A percentile compares a stretch with the other conserved stretches of the same genome.
phyloP scores from a whole-genome alignment of 2,888 invertebrate species.

The Ennomos quercinarius region DNA sequence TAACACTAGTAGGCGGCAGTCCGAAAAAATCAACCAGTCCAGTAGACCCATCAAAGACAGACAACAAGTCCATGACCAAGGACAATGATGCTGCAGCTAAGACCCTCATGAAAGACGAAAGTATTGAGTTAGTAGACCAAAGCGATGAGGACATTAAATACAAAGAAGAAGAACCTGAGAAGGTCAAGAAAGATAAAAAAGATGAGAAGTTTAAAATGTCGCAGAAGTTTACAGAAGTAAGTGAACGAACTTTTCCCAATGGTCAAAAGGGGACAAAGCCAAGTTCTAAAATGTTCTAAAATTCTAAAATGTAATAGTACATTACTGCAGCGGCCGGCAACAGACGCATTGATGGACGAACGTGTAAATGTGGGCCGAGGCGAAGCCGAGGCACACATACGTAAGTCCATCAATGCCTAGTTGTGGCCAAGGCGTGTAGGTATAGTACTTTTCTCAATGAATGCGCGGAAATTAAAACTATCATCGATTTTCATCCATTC shows the following conservation, averaged over 20 bases:
- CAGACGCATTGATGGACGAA: too few relatives aligned
- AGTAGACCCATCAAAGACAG: conserved; percentile 53
- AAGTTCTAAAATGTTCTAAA: too few relatives aligned
- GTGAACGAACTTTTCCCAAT: conserved; percentile 23
- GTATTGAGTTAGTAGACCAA: conserved; percentile 77
- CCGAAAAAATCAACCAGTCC: conserved; percentile 72
- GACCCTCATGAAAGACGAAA: conserved; percentile 71
- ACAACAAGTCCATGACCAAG: conserved; percentile 61
- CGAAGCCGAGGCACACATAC: too few relatives aligned
- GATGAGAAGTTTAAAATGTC: conserved; percentile 80
- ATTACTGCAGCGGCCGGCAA: too few relatives aligned
- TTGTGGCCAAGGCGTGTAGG: too few relatives aligned
- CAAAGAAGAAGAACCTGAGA: conserved; percentile 76
- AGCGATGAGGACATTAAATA: conserved; percentile 78
- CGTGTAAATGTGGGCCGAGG: too few relatives aligned
- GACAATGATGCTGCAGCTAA: conserved; percentile 67
- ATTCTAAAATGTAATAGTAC: too few relatives aligned
- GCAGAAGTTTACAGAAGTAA: conserved; percentile 77
- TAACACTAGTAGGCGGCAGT: conserved; percentile 88
- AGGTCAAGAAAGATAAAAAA: conserved; percentile 70
- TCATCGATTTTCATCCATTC: too few relatives aligned
- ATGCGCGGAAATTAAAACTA: too few relatives aligned
- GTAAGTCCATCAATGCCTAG: too few relatives aligned
- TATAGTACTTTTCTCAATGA: too few relatives aligned
- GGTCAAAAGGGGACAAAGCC: too few relatives aligned